These are phyloP conservation scores for Cheiracanthium punctorium DNA, from an alignment of 2,888 invertebrate genomes.

Conservation along the genomic window DNA sequence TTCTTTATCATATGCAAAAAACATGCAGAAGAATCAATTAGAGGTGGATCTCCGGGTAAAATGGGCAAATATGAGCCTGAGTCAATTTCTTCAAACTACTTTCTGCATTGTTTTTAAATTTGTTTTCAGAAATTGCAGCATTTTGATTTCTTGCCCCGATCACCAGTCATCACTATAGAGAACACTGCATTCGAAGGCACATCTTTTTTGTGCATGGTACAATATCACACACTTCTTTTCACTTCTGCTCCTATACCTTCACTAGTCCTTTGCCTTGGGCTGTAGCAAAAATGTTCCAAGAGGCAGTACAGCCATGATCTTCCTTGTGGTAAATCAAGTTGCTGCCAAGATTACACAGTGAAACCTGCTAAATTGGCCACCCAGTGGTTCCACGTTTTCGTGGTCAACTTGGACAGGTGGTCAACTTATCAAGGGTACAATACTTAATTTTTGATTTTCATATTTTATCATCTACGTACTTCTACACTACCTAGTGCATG, in stretches of 20 bases:
- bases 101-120: background rate
- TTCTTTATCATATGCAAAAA: slow-evolving; percentile 9
- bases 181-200: background rate
- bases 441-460: too few relatives aligned
- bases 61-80: background rate
- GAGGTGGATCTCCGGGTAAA: background rate
- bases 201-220: background rate
- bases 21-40: background rate
- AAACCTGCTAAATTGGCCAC: too few relatives aligned
- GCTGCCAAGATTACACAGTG: too few relatives aligned
- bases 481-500: too few relatives aligned
- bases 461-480: too few relatives aligned
- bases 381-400: too few relatives aligned
- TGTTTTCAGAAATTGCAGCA: background rate
- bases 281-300: background rate
- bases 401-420: too few relatives aligned
- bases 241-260: background rate
- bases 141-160: background rate
- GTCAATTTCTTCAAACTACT: background rate
- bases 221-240: background rate
- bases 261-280: background rate
- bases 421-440: too few relatives aligned
- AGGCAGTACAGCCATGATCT: background rate
- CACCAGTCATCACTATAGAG: background rate
- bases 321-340: background rate